Base-by-base conservation (phyloP, 2,113 vertebrate genomes). In the Asarcornis scutulata region DNA sequence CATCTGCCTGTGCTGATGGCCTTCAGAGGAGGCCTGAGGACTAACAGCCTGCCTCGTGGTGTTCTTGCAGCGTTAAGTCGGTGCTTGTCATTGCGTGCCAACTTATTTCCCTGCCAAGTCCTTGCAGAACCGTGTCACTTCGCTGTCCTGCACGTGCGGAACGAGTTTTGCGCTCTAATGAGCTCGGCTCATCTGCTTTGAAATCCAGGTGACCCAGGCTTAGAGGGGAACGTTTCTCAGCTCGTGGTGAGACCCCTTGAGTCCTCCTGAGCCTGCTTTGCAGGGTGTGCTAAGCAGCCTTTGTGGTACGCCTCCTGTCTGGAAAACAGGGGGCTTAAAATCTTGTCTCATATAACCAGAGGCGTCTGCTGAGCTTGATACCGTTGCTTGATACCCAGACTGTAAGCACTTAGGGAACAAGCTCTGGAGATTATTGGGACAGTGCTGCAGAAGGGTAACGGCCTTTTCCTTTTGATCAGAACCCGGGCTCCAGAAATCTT, bases 351-450 rank as follows among this genome's bases (percentile, higher is more conserved):
- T 56, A 16, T 36, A 81, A 80, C 94, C 91, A 72, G 91, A 55
- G 69, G 83, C 91, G 80, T 84, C 83, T 95, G 91, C 91, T 88
- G 91, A 84, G 91, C 74, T 76, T 80, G 87, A 84, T 84, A 93
- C 83, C 59, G 21, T 66, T 60, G 86, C 69, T 81, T 91, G 91
- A 91, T 93, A 86, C 93, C 46, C 86, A 60, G 80, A n/a, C 83
- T 73, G 58, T 29, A 31, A 81, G 74, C 74, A 21, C 84, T 66
- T 50, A 7, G 72, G 38, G 53, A 25, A 58, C 31, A n/a, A 52
- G 80, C 84, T 76, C 94, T 29, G 67, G 8, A 72, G 86, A 71
- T 67, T 67, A 71, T 4, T 44, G 64, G 78, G 68, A 29, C 34
- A 17, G n/a, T 2, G 4, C 11, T 52, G 46, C 76, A 46, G 38